Evolutionary conservation across 2,113 vertebrate species (phyloP).

Genomic region (Oreotrochilus melanogaster): DNA sequence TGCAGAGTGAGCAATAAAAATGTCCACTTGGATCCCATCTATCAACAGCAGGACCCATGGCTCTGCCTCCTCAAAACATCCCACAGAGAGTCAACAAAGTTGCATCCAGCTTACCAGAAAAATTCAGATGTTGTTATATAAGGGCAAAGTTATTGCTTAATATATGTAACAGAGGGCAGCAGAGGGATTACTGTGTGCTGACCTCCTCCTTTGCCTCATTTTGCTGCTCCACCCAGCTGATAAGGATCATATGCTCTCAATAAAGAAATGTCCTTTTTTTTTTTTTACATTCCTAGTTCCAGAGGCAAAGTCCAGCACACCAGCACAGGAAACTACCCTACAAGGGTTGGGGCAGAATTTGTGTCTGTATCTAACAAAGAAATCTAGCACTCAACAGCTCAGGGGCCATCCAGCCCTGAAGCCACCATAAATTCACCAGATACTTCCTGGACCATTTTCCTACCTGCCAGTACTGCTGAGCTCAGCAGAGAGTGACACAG

Average conservation of each 20-base stretch:
- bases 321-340: not conserved
- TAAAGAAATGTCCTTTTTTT: not conserved
- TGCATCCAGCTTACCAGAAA: not conserved
- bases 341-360: not conserved
- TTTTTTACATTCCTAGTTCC: not conserved
- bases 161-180: not conserved
- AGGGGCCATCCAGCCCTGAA: not conserved
- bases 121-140: not conserved
- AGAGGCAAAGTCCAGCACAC: not conserved
- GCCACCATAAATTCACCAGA: not conserved
- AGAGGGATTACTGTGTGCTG: not conserved
- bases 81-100: not conserved
- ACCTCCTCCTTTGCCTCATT: not conserved
- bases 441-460: not conserved
- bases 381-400: not conserved
- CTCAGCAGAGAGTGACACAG: not conserved
- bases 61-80: rapidly evolving
- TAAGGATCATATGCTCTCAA: not conserved
- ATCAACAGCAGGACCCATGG: rapidly evolving
- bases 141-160: not conserved
- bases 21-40: not conserved
- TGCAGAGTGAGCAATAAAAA: not conserved
- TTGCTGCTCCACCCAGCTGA: not conserved
- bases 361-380: not conserved
- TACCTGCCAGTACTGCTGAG: not conserved